These are phyloP conservation scores for Zaprionus bogoriensis DNA, from an alignment of 2,888 invertebrate genomes.

Conservation along the genomic window DNA sequence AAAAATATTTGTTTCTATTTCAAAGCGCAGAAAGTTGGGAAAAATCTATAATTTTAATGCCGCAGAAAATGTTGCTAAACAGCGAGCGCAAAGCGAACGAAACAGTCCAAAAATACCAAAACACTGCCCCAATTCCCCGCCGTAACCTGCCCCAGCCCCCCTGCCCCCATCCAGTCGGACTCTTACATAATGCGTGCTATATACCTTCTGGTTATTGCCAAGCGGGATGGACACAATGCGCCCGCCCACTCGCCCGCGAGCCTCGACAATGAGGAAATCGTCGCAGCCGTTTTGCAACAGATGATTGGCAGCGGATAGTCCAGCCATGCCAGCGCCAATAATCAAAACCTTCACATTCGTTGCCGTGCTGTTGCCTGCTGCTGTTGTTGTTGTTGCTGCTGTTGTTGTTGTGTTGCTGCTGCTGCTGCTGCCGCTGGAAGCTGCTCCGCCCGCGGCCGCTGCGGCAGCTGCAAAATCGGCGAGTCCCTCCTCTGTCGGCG, in stretches of 20 bases:
- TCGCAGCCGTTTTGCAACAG: slow-evolving; percentile 90
- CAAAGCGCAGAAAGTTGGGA: slow-evolving; percentile 17
- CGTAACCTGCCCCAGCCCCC: neutral
- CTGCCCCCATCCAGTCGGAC: neutral
- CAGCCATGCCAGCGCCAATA: slow-evolving; percentile 92
- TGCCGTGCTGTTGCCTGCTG: slow-evolving; percentile 7
- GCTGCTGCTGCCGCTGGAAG: slow-evolving; percentile 27
- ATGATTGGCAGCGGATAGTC: slow-evolving; percentile 92
- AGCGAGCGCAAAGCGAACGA: slow-evolving; percentile 1
- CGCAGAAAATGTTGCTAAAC: slow-evolving; percentile 13
- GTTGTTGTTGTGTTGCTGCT: slow-evolving; percentile 20
- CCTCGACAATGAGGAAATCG: slow-evolving; percentile 92
- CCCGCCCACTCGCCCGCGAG: slow-evolving; percentile 91
- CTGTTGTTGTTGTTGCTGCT: slow-evolving; percentile 8
- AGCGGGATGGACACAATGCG: slow-evolving; percentile 90
- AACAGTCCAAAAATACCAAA: slow-evolving; percentile 26
- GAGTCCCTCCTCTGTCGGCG: slow-evolving; percentile 72
- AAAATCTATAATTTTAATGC: slow-evolving; percentile 55
- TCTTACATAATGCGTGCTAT: slow-evolving; percentile 57
- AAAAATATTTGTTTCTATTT: neutral
- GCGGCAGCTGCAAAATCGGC: slow-evolving; percentile 38
- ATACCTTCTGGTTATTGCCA: slow-evolving; percentile 84
- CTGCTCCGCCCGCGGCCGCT: slow-evolving; percentile 23
- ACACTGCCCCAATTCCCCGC: neutral
- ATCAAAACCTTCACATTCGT: slow-evolving; percentile 88